phyloP scores from a whole-genome alignment of 2,113 vertebrate species.

The Proteles cristata region DNA sequence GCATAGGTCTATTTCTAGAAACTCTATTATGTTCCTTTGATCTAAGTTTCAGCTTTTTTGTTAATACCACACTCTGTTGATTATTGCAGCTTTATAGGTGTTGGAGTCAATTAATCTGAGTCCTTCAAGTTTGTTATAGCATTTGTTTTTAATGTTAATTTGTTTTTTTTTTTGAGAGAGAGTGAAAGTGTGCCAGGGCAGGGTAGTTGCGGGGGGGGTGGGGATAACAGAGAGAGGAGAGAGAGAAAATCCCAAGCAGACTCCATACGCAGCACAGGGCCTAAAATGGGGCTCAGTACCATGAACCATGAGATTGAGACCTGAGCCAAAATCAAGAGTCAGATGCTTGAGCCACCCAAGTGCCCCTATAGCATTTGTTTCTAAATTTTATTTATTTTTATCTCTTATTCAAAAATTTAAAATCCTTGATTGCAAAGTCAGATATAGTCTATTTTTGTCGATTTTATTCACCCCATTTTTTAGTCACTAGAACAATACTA shows the following conservation, averaged over 20 bases:
- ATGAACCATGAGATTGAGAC: too few species aligned
- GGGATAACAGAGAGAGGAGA: too few species aligned
- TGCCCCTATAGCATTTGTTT: too few species aligned
- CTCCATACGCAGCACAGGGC: too few species aligned
- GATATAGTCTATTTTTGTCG: neutral
- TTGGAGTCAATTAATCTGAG: neutral
- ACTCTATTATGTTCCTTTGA: neutral
- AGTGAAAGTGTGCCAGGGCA: too few species aligned
- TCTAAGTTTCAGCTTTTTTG: neutral
- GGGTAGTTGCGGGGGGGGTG: accelerated
- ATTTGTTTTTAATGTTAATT: neutral
- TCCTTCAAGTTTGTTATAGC: neutral
- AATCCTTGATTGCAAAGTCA: neutral
- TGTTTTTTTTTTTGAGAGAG: neutral
- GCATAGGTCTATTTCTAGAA: neutral
- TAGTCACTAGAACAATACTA: neutral
- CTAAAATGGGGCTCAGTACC: too few species aligned
- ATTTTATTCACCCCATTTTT: neutral
- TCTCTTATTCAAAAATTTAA: neutral
- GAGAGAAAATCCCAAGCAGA: too few species aligned
- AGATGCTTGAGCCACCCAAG: too few species aligned
- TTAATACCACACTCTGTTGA: neutral
- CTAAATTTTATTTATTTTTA: neutral
- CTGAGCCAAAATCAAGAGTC: too few species aligned
- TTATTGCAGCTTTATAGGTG: neutral